Base-by-base conservation (phyloP, 2,888 invertebrate genomes). In the Halocaridina rubra region DNA sequence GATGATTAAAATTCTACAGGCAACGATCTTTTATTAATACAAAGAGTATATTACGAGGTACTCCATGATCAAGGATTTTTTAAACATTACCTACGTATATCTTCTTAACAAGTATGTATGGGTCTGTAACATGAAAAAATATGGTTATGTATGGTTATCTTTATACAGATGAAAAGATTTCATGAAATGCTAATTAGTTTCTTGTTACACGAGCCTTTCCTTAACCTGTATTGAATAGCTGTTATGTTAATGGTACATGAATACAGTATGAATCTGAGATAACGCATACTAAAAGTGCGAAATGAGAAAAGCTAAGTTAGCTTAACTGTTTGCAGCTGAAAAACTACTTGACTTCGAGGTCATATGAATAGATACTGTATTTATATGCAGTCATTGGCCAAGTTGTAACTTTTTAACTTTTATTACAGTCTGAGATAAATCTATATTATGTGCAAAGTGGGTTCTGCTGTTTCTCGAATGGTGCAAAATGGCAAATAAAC, bases 161-260 rank as follows among this genome's bases (percentile, higher is more conserved):
- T 57, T 59, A 27, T 29, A 30, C 32, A 61, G 22, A 30, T 29
- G 61, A 57, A 7, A 76, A 29, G 53, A 53, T 30, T 53, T 19
- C 30, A 24, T 77, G 59, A 30, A 69, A 29, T 13, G 29, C 30
- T 29, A 29, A 30, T 29, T 29, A 22, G n/a, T 19, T 22, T 32
- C 76, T 77, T 77, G 76, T 77, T 77, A 30, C 61, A 16, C 76
- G 76, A 77, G 76, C 76, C 76, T 77, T 77, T 77, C 76, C 61
- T 59, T 33, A 13, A 24, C 7, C 32, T n/a, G 30, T 61, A 57
- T 77, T 57, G 19, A 61, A 22, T 77, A 24, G 57, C 59, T 74
- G n/a, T 24, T 46, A 46, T 19, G n/a, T 33, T 30, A 39, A 74
- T 74, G 74, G 74, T 74, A 74, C 27, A 27, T 74, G 39, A 33